A percentile compares a stretch with the other conserved stretches of the same genome.
phyloP scores from a whole-genome alignment of 2,113 vertebrate genomes.

The Melanostigma gelatinosum region DNA sequence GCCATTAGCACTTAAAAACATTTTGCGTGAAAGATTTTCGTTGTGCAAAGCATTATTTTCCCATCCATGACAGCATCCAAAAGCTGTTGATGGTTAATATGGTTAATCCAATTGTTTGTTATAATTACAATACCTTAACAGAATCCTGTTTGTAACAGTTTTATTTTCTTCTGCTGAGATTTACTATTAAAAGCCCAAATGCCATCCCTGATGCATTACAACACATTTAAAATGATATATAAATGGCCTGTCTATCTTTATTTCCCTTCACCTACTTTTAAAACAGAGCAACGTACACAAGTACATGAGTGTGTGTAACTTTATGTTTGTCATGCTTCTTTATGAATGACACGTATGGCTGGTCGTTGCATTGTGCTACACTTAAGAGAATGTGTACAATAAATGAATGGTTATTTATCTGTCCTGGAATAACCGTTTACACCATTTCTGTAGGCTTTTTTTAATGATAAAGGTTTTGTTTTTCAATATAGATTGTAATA shows the following conservation, averaged over 20 bases:
- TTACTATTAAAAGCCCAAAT: conserved; percentile 40
- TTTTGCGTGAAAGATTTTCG: conserved; percentile 68
- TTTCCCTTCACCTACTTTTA: background rate
- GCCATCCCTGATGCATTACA: conserved; percentile 6
- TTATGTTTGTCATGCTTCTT: background rate
- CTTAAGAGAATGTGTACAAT: background rate
- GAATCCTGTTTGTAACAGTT: conserved; percentile 40
- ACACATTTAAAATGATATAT: conserved; percentile 3
- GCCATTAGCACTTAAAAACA: conserved; percentile 72
- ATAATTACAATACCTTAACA: conserved; percentile 65
- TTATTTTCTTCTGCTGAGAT: conserved; percentile 35
- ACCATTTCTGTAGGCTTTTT: background rate
- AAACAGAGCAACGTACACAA: background rate
- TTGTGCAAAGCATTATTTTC: conserved; percentile 62
- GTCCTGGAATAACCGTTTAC: background rate
- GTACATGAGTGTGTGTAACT: background rate
- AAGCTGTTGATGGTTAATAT: conserved; percentile 60
- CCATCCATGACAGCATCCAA: conserved; percentile 55
- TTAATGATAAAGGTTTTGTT: background rate
- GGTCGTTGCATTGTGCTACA: background rate
- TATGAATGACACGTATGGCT: background rate
- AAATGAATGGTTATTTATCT: background rate
- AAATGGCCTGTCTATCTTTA: background rate
- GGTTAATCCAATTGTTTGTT: conserved; percentile 66
- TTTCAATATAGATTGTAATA: background rate